phyloP scores from a whole-genome alignment of 1,140 invertebrate species.

The Bombus pascuorum region DNA sequence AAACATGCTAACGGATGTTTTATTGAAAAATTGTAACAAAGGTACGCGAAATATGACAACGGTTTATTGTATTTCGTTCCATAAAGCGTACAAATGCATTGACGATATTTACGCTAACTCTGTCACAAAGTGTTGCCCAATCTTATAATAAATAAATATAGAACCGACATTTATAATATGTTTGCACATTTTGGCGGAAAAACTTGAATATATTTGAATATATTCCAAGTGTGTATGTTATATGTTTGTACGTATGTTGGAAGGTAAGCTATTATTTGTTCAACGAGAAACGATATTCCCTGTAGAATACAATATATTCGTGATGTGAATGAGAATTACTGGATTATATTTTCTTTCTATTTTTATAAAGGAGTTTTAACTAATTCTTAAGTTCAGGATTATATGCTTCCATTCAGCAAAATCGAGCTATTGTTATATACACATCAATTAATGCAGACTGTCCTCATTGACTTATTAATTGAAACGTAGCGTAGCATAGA shows the following conservation, averaged over 20 bases:
- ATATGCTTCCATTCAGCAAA: conserved; percentile 30
- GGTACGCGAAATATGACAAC: neutral
- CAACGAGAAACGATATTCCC: neutral
- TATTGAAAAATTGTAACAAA: no score
- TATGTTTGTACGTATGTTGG: neutral
- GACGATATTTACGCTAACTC: neutral
- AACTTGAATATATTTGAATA: neutral
- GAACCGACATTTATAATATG: neutral
- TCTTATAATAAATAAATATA: neutral
- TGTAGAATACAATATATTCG: neutral
- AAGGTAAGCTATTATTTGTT: neutral
- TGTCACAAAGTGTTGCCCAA: neutral
- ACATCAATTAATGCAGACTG: neutral
- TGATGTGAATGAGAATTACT: neutral
- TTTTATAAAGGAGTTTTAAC: conserved; percentile 14
- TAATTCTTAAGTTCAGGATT: conserved; percentile 40
- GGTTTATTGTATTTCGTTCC: neutral
- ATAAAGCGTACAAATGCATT: no score
- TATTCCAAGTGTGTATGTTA: no score
- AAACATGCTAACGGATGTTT: no score
- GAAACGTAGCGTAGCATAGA: neutral
- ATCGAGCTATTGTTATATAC: conserved; percentile 10
- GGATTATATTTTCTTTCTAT: neutral
- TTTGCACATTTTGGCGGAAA: neutral
- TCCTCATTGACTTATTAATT: conserved; percentile 4